Evolutionary conservation across 2,888 invertebrate species (phyloP), one percentile per base, ranked within the genome.

Genomic region (Byasa hedistus): DNA sequence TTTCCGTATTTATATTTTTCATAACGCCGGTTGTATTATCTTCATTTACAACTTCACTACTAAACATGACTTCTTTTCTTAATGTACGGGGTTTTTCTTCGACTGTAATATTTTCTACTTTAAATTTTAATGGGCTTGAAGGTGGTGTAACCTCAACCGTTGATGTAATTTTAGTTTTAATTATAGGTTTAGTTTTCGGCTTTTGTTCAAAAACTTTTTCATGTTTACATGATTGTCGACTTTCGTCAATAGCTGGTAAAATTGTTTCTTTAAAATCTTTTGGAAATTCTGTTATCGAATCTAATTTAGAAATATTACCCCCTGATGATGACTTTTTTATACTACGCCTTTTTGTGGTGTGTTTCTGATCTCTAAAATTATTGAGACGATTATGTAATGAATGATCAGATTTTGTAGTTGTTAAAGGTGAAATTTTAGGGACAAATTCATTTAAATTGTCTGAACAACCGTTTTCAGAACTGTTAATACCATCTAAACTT

Each of bases 61-160:
- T 87, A 69, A 79, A 89, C 66, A 76, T 81, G 69, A 92, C 86
- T 76, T 83, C 86, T 75, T 90, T 84, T 82, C 87, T 89, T 48
- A 79, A 82, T 56, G 70, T 65, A 52, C 75, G 72, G 48, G 75
- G 69, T 60, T 89, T 91, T 84, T 94, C 94, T 80, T 94, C 94
- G 21, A 95, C 93, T 32, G 89, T 89, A 8, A 93, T 84, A 75
- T 94, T 91, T 76, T 93, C 93, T 48, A 94, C 84, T 63, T 90
- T 84, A 70, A 92, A 92, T 80, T 93, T 94, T 36, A 93, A 79
- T 12, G 89, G 87, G 71, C 85, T 89, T 68, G 79, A 83, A 39
- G 89, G 82, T 58, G 90, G 79, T 61, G 90, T 88, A 56, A 94
- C 79, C 75, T 93, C 92, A 10, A 94, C 92, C 0, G 91, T 86